Evolutionary conservation across 1,140 invertebrate species (phyloP).

Genomic region (Psilanteris sp.): DNA sequence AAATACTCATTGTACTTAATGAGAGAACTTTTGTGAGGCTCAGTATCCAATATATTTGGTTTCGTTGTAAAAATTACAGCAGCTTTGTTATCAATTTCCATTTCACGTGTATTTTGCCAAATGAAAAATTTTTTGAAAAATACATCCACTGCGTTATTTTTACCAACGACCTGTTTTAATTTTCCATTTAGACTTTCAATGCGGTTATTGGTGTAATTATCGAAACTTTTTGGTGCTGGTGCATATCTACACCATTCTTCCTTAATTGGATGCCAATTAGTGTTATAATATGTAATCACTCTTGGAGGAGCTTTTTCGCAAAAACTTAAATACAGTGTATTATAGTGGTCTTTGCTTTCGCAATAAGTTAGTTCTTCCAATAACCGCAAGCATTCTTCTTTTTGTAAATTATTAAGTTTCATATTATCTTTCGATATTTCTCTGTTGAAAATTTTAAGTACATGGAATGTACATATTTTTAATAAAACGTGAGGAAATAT

Average conservation of each 20-base stretch:
- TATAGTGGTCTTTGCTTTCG: neutral
- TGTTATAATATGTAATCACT: neutral
- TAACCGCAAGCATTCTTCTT: slow-evolving; percentile 1
- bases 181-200: slow-evolving; percentile 4
- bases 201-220: slow-evolving; percentile 3
- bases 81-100: neutral
- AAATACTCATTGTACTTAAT: neutral
- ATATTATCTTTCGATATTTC: too few species aligned
- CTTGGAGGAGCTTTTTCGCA: slow-evolving; percentile 1
- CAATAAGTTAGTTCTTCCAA: slow-evolving; percentile 7
- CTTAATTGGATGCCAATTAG: slow-evolving; percentile 5
- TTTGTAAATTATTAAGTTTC: neutral
- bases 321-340: too few species aligned
- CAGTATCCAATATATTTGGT: slow-evolving; percentile 7
- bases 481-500: slow-evolving; percentile 3
- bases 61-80: neutral
- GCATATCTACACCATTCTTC: slow-evolving; percentile 1
- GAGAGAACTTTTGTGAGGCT: neutral
- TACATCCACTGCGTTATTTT: neutral
- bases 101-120: neutral
- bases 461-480: too few species aligned
- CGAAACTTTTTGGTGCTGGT: neutral
- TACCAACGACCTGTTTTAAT: too few species aligned
- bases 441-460: too few species aligned
- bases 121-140: slow-evolving; percentile 5